Conservation (phyloP, 2,113 vertebrate genomes). For the Calidris pugnax region DNA sequence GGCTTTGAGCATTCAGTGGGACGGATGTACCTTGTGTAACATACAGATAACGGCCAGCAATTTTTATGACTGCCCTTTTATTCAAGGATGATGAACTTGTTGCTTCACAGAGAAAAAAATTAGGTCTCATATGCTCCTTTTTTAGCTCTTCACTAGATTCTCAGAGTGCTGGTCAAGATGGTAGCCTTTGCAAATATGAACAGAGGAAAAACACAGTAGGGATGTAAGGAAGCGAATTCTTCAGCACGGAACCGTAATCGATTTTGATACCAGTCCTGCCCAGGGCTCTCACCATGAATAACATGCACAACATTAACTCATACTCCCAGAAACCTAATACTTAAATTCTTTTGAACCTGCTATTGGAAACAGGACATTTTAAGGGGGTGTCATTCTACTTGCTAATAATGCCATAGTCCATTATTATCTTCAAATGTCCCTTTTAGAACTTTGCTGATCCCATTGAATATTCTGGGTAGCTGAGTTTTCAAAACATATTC, state of each 20-base stretch:
- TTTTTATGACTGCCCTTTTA: slow-evolving; percentile 9
- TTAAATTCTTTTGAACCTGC: background rate
- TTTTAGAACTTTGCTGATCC: slow-evolving; percentile 56
- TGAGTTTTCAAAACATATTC: slow-evolving; percentile 66
- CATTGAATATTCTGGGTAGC: slow-evolving; percentile 32
- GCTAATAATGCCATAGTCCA: background rate
- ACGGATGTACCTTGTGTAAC: background rate
- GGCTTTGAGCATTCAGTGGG: background rate
- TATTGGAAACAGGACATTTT: background rate
- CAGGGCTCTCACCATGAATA: background rate
- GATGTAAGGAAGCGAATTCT: background rate
- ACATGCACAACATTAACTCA: accelerated
- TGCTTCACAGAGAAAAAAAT: background rate
- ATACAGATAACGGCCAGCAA: background rate
- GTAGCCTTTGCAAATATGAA: slow-evolving; percentile 1
- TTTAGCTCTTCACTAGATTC: background rate
- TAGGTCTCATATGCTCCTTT: background rate
- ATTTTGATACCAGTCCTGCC: background rate
- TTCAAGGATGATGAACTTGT: background rate
- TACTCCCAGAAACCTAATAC: background rate
- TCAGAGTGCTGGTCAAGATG: background rate
- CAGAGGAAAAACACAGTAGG: background rate
- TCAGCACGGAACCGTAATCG: background rate
- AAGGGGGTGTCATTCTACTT: background rate
- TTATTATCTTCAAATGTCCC: slow-evolving; percentile 1